Conservation (phyloP, 2,113 vertebrate genomes). For the Elephas maximus region DNA sequence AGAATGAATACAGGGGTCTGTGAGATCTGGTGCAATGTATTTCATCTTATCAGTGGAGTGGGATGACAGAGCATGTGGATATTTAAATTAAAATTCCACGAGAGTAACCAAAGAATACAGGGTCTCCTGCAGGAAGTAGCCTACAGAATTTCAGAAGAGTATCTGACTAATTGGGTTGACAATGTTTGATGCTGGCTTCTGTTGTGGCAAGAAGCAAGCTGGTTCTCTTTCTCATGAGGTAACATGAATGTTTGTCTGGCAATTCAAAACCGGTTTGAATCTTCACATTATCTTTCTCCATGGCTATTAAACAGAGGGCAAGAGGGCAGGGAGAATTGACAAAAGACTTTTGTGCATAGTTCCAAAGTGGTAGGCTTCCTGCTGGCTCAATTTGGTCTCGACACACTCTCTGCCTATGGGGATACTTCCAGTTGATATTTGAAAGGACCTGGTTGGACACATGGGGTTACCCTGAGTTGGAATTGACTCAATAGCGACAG, state of each 20-base stretch:
- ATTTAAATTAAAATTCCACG: neutral
- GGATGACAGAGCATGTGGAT: neutral
- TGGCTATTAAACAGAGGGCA: neutral
- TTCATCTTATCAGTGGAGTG: neutral
- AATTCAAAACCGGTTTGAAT: neutral
- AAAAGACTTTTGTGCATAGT: neutral
- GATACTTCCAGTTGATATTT: neutral
- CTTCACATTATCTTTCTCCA: neutral
- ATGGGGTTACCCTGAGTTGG: neutral
- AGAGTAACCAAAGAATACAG: neutral
- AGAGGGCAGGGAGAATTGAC: rapidly evolving
- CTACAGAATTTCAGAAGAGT: neutral
- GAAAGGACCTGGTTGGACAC: neutral
- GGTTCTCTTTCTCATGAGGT: rapidly evolving
- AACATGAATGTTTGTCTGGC: neutral
- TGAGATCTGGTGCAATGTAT: neutral
- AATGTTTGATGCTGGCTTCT: neutral
- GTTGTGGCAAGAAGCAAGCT: rapidly evolving
- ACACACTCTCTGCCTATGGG: neutral
- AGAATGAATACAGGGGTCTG: neutral
- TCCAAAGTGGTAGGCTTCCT: neutral
- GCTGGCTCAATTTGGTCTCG: neutral
- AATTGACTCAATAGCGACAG: neutral
- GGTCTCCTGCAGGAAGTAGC: neutral
- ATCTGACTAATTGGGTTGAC: neutral